These are phyloP conservation scores for Anadara kagoshimensis DNA, from an alignment of 1,140 invertebrate genomes.

Conservation along the genomic window DNA sequence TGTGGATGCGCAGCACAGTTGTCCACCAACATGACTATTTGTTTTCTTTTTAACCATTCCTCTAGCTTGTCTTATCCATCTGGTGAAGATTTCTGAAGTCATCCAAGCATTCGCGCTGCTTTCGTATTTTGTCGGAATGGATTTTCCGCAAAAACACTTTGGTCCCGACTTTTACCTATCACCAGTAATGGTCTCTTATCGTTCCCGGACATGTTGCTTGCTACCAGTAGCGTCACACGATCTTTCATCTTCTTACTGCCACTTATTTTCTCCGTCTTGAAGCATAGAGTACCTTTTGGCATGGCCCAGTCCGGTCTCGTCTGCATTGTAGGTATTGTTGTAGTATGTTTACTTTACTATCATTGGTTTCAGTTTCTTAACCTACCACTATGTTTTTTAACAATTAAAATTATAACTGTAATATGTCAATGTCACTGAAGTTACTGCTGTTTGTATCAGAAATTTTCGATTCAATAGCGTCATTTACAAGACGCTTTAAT, in stretches of 20 bases:
- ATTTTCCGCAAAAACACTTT: constrained; percentile 45
- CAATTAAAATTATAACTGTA: too few species aligned
- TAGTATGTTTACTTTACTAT: constrained; percentile 61
- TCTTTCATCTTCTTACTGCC: constrained; percentile 64
- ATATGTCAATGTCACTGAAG: too few species aligned
- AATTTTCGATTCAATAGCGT: too few species aligned
- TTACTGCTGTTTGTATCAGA: too few species aligned
- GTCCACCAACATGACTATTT: constrained; percentile 42
- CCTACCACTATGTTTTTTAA: too few species aligned
- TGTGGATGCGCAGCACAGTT: constrained; percentile 27
- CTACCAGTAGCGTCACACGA: constrained; percentile 37
- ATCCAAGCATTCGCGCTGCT: constrained; percentile 55
- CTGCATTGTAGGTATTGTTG: constrained; percentile 73
- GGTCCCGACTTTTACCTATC: constrained; percentile 46
- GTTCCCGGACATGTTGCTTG: constrained; percentile 35
- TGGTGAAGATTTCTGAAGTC: constrained; percentile 42
- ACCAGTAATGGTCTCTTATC: constrained; percentile 47
- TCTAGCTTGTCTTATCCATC: constrained; percentile 51
- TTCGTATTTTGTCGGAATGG: constrained; percentile 37
- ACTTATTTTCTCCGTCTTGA: constrained; percentile 62
- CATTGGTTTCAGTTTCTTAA: too few species aligned
- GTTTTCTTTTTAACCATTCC: constrained; percentile 31
- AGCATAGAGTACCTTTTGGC: too few species aligned
- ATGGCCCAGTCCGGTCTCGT: constrained; percentile 72
- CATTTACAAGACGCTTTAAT: too few species aligned